Base-by-base conservation (phyloP, 2,113 vertebrate genomes). In the Eudyptes chrysolophus region DNA sequence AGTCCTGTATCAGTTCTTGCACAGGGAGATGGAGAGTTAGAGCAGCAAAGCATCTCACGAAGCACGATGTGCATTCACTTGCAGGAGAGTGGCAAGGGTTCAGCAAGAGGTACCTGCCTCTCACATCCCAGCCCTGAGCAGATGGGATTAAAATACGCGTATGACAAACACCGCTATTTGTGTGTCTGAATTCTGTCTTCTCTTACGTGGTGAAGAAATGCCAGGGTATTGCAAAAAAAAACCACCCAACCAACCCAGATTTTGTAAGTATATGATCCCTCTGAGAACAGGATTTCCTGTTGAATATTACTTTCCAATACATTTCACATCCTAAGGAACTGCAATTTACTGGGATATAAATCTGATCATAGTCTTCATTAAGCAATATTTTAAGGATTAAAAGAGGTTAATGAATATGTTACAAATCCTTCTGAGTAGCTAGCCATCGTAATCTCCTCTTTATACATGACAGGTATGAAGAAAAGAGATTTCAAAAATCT, bases 21-120 rank as follows among this genome's bases (percentile, higher is more conserved):
- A 0, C 0, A 25, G 44, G n/a, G 72, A 60, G 84, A 10, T 1
- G 29, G 52, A 29, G n/a, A 9, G 22, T 6, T 2, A 10, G 32
- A 36, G 57, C 68, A 36, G 81, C 16, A 7, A 24, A 72, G 34
- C 34, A 6, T 13, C 84, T 24, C 42, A 26, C 4, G 10, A 30
- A 30, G 34, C 34, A 6, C 40, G 6, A 13, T 1, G 52, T 3
- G 72, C 19, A 0, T 7, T 57, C 10, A 7, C 42, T 40, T 6
- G 61, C 36, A 16, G 44, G 6, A 9, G 52, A 24, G 24, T 1
- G 5, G 14, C 49, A 7, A 10, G 25, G 40, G 38, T 11, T 52
- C 48, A 7, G 58, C 34, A 9, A 16, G 40, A 32, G 61, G n/a
- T 9, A 13, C 71, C 70, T 7, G 11, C 40, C 13, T 10, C 42